Conservation (phyloP, 2,113 vertebrate species). For the Pimephales promelas region DNA sequence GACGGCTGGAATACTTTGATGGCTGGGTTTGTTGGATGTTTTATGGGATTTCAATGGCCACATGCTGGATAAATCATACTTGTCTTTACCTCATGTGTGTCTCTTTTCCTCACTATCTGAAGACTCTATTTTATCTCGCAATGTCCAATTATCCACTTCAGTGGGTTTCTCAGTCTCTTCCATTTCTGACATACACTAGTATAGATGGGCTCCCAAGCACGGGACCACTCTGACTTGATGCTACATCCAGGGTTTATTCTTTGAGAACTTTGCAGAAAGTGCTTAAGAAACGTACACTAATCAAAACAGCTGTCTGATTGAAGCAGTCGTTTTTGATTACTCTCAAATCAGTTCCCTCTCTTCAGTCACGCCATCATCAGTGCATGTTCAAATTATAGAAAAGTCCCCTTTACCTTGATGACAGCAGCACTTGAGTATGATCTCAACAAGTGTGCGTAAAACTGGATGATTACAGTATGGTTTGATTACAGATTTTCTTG, state of each 20-base stretch:
- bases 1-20: background rate
- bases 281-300: background rate
- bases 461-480: background rate
- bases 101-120: background rate
- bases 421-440: background rate
- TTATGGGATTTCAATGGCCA: slow-evolving; percentile 29
- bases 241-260: background rate
- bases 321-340: background rate
- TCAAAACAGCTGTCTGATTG: background rate
- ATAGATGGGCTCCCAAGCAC: background rate
- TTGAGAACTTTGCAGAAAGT: background rate
- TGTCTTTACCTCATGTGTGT: background rate
- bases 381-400: background rate
- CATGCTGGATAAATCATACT: slow-evolving; percentile 7
- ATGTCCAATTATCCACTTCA: slow-evolving; percentile 18
- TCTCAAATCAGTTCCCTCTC: background rate
- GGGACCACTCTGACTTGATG: background rate
- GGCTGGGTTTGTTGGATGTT: background rate
- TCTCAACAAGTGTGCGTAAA: background rate
- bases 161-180: slow-evolving; percentile 3
- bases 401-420: background rate
- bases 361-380: background rate
- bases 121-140: background rate
- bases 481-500: too few species aligned
- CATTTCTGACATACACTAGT: background rate